phyloP scores from a whole-genome alignment of 1,140 invertebrate genomes.

The Pantala flavescens region DNA sequence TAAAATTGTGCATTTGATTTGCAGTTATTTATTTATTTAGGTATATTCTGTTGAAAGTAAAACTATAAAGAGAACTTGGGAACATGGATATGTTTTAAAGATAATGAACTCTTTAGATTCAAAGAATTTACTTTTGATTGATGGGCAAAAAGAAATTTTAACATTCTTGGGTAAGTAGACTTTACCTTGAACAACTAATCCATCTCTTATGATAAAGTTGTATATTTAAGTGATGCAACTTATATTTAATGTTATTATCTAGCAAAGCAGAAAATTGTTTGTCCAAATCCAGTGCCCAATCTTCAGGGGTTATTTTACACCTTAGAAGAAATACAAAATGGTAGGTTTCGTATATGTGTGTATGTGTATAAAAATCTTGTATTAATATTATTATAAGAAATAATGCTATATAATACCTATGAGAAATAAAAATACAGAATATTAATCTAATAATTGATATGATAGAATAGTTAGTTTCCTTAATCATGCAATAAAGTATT shows the following conservation, averaged over 20 bases:
- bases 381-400: too few species aligned
- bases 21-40: not conserved
- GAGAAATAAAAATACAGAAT: too few species aligned
- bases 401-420: too few species aligned
- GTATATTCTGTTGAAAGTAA: slow-evolving; percentile 24
- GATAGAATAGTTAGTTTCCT: too few species aligned
- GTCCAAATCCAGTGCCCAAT: slow-evolving; percentile 56
- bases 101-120: slow-evolving; percentile 72
- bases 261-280: slow-evolving; percentile 46
- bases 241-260: slow-evolving; percentile 22
- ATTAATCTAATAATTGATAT: too few species aligned
- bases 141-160: slow-evolving; percentile 60
- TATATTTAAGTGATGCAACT: slow-evolving; percentile 13
- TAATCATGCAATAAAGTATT: too few species aligned
- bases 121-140: slow-evolving; percentile 48
- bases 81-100: slow-evolving; percentile 66
- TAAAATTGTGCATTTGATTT: too few species aligned
- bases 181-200: slow-evolving; percentile 8
- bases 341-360: too few species aligned
- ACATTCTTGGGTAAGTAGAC: slow-evolving; percentile 46
- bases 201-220: slow-evolving; percentile 16
- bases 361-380: too few species aligned
- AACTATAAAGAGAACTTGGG: slow-evolving; percentile 24
- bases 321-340: slow-evolving; percentile 32
- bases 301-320: slow-evolving; percentile 49